Evolutionary conservation across 2,888 invertebrate species (phyloP), one percentile per base, ranked within the genome.

Genomic region (Thymelicus acteon): DNA sequence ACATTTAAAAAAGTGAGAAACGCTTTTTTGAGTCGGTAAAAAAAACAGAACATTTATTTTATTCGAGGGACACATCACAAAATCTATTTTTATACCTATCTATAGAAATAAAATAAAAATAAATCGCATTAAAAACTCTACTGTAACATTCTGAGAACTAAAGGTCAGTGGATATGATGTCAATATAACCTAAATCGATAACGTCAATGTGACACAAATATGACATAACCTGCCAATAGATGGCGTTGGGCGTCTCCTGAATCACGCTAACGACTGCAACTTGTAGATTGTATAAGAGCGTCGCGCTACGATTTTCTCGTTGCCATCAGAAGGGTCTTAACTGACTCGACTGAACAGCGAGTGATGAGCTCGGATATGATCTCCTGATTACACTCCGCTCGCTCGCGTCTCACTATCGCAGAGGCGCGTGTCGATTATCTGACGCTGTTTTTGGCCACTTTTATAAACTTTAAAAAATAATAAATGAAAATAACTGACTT

Each of bases 291-390:
- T 73, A 75, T 77, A 75, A 40, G 60, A 19, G 0, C 12, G 15
- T 15, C 37, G 47, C 0, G 0, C 0, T 2, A 0, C 2, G 0
- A 0, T 10, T 15, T 0, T 58, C 7, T 78, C 64, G 40, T 66
- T 85, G 89, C 87, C 89, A 88, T 88, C 88, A 88, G 87, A 82
- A 84, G 84, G 92, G 92, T 92, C 91, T 90, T 91, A 92, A 92
- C 92, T 92, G 92, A 92, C 92, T 92, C 91, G 92, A 93, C 92
- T 92, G 92, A 92, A 92, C 92, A 92, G 93, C 88, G 92, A 82
- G 78, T 93, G 92, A 93, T 92, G 92, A 92, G 6, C n/a, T 64
- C 4, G 88, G 88, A 89, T 65, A 88, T 88, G 88, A 88, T 85
- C 73, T 65, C 31, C 4, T 89, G 88, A 89, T 88, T 89, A 85